Evolutionary conservation across 1,140 invertebrate genomes (phyloP).

Genomic region (Medauroidea extradentata): DNA sequence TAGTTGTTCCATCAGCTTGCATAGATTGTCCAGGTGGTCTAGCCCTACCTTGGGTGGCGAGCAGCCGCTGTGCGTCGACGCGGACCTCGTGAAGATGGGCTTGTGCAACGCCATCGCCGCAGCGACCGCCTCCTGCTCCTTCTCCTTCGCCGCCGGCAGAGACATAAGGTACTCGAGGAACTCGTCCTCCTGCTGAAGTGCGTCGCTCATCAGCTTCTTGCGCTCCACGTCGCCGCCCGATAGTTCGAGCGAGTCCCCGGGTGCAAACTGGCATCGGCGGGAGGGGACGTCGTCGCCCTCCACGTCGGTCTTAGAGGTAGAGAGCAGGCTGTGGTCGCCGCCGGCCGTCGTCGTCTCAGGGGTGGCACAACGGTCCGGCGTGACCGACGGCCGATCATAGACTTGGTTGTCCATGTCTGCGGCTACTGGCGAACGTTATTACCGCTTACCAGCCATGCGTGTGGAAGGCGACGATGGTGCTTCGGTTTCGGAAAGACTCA

Average conservation of each 20-base stretch:
- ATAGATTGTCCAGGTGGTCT: conserved; percentile 71
- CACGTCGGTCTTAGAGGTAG: too few species aligned
- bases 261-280: too few species aligned
- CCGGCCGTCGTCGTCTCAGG: too few species aligned
- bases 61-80: background rate
- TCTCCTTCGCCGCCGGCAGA: conserved; percentile 24
- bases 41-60: conserved; percentile 45
- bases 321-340: too few species aligned
- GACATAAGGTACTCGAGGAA: conserved; percentile 36
- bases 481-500: too few species aligned
- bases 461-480: too few species aligned
- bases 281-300: too few species aligned
- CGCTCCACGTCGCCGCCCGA: background rate
- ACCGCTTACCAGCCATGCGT: too few species aligned
- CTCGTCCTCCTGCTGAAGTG: conserved; percentile 27
- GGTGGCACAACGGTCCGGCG: too few species aligned
- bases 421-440: too few species aligned
- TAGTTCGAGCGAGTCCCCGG: background rate
- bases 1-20: conserved; percentile 69
- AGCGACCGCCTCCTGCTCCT: background rate
- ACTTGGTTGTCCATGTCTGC: too few species aligned
- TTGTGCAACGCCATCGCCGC: background rate
- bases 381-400: too few species aligned
- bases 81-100: conserved; percentile 5
- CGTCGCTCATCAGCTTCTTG: conserved; percentile 8